These are phyloP conservation scores for Cryptus viduatorius DNA, from an alignment of 2,888 invertebrate genomes.

Conservation along the genomic window DNA sequence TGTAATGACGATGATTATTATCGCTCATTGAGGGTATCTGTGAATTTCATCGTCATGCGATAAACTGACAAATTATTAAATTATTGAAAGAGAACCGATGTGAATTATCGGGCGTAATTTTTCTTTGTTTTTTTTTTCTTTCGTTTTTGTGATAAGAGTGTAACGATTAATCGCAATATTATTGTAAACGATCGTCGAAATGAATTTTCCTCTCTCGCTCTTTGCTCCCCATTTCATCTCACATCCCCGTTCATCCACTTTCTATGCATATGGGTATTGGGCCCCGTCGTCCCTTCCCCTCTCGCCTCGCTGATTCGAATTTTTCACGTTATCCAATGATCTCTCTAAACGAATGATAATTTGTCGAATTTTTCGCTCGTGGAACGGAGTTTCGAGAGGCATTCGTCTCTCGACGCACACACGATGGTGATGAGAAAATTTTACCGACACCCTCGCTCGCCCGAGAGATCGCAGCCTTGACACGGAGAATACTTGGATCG, in stretches of 20 bases:
- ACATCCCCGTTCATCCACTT: background rate
- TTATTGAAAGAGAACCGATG: slow-evolving; percentile 55
- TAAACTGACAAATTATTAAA: slow-evolving; percentile 61
- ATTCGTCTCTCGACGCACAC: slow-evolving; percentile 18
- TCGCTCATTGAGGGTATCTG: slow-evolving; percentile 10
- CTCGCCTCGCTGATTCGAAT: slow-evolving; percentile 32
- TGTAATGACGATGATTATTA: slow-evolving; percentile 12
- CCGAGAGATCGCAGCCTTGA: slow-evolving; percentile 32
- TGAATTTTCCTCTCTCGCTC: slow-evolving; percentile 57
- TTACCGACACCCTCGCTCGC: background rate
- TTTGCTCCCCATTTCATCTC: slow-evolving; percentile 30
- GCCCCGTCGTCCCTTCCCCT: background rate
- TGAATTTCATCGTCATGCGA: slow-evolving; percentile 41
- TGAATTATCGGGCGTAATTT: slow-evolving; percentile 2
- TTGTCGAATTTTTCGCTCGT: slow-evolving; percentile 65
- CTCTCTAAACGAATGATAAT: slow-evolving; percentile 14
- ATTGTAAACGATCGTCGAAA: slow-evolving; percentile 49
- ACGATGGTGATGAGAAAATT: slow-evolving; percentile 4
- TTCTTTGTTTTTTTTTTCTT: slow-evolving; percentile 35
- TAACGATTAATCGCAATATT: slow-evolving; percentile 58
- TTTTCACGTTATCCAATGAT: slow-evolving; percentile 36
- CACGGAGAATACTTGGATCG: background rate
- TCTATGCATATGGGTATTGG: slow-evolving; percentile 16
- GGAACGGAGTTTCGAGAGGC: slow-evolving; percentile 54
- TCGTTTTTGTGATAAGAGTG: slow-evolving; percentile 49